Evolutionary conservation across 2,113 vertebrate species (phyloP).

Genomic region (Symphodus melops): DNA sequence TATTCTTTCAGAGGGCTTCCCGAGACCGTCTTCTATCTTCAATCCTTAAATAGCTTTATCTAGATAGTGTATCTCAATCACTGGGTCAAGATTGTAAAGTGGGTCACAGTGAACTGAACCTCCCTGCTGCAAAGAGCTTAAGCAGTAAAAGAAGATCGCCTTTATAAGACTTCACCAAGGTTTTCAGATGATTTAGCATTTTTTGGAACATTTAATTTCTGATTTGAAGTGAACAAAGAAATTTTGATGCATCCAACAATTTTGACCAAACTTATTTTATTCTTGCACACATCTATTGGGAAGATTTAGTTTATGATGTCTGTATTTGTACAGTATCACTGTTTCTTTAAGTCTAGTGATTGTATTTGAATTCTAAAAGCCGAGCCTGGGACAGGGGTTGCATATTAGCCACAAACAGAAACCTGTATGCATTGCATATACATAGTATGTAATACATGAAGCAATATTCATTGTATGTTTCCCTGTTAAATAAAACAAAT

Average conservation of each 20-base stretch:
- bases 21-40: constrained; percentile 23
- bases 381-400: no score
- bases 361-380: no score
- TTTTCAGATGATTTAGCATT: neutral
- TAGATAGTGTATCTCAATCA: constrained; percentile 60
- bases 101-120: constrained; percentile 45
- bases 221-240: no score
- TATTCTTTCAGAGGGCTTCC: constrained; percentile 8
- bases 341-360: no score
- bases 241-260: neutral
- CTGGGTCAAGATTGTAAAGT: constrained; percentile 53
- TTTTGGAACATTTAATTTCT: no score
- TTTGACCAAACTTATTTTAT: neutral
- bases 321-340: no score
- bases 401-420: no score
- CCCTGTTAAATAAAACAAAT: no score
- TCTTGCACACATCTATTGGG: neutral
- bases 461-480: no score
- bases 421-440: no score
- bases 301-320: no score
- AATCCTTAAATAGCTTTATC: constrained; percentile 56
- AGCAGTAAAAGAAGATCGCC: neutral
- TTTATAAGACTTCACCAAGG: neutral
- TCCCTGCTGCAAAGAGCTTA: neutral
- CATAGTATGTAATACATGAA: no score